Conservation (phyloP, 2,797 vertebrate species). For the Rhynchonycteris naso region DNA sequence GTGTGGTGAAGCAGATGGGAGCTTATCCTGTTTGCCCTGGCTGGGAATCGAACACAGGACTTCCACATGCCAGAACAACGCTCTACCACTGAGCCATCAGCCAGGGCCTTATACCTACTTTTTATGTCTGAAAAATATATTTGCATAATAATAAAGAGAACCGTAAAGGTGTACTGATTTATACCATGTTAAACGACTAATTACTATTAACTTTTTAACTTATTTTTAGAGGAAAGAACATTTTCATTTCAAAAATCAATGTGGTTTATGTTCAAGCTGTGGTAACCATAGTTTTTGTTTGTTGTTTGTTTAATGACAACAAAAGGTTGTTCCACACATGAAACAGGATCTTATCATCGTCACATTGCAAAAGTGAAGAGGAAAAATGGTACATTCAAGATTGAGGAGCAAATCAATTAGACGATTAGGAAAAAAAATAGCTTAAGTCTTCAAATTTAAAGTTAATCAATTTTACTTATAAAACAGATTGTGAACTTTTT, state of each 20-base stretch:
- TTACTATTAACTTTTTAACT: neutral
- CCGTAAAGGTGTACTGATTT: neutral
- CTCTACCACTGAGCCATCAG: too few species aligned
- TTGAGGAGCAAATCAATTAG: neutral
- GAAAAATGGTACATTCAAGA: neutral
- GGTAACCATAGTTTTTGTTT: neutral
- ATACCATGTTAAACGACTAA: neutral
- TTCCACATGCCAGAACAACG: too few species aligned
- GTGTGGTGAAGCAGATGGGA: too few species aligned
- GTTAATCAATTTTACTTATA: conserved; percentile 28
- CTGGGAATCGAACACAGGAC: too few species aligned
- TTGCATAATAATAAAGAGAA: conserved; percentile 22
- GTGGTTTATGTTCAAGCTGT: neutral
- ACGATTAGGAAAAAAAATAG: neutral
- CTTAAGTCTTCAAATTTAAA: conserved; percentile 12
- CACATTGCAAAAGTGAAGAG: neutral
- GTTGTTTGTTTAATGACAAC: neutral
- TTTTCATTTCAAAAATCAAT: conserved; percentile 36
- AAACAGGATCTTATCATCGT: neutral
- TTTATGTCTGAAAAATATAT: neutral
- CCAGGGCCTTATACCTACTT: too few species aligned
- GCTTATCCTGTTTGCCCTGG: too few species aligned
- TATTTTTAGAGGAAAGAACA: neutral
- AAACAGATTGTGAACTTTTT: neutral
- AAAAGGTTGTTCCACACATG: neutral